Conservation (phyloP, 2,113 vertebrate genomes). For the Amphiprion percula region DNA sequence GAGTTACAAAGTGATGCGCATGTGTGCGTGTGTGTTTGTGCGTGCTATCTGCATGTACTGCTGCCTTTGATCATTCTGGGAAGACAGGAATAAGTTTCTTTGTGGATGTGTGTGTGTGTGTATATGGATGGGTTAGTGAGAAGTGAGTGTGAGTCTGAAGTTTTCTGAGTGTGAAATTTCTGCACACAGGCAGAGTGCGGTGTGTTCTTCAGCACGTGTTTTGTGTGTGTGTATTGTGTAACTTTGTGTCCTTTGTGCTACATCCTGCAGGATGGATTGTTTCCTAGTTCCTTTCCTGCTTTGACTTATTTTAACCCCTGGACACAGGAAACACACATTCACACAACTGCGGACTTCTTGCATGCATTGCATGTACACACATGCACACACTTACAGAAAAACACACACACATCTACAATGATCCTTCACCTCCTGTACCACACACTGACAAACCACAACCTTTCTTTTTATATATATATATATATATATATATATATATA, state of each 20-base stretch:
- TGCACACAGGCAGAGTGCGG: not conserved
- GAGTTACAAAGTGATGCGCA: slow-evolving; percentile 26
- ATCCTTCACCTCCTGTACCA: slow-evolving; percentile 38
- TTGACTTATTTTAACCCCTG: slow-evolving; percentile 78
- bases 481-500: too few species aligned
- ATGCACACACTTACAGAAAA: slow-evolving; percentile 17
- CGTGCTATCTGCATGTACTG: not conserved
- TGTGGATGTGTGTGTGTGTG: not conserved
- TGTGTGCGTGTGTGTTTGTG: not conserved
- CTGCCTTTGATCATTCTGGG: slow-evolving; percentile 33
- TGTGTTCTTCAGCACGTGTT: not conserved
- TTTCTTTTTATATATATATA: slow-evolving; percentile 44
- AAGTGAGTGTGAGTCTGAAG: slow-evolving; percentile 17
- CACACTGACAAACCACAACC: slow-evolving; percentile 43
- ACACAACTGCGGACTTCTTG: slow-evolving; percentile 35
- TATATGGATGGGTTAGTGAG: slow-evolving; percentile 10
- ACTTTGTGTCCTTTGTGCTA: slow-evolving; percentile 15
- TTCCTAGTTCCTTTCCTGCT: slow-evolving; percentile 80
- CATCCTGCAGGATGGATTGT: slow-evolving; percentile 76
- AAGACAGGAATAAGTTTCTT: slow-evolving; percentile 35
- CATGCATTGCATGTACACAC: slow-evolving; percentile 1
- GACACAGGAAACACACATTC: slow-evolving; percentile 60
- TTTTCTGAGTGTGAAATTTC: slow-evolving; percentile 16
- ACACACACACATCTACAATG: slow-evolving; percentile 23
- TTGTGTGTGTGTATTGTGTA: slow-evolving; percentile 18